Evolutionary conservation across 2,888 invertebrate genomes (phyloP), one percentile per base, ranked within the genome.

Genomic region (Oscheius myriophilus): DNA sequence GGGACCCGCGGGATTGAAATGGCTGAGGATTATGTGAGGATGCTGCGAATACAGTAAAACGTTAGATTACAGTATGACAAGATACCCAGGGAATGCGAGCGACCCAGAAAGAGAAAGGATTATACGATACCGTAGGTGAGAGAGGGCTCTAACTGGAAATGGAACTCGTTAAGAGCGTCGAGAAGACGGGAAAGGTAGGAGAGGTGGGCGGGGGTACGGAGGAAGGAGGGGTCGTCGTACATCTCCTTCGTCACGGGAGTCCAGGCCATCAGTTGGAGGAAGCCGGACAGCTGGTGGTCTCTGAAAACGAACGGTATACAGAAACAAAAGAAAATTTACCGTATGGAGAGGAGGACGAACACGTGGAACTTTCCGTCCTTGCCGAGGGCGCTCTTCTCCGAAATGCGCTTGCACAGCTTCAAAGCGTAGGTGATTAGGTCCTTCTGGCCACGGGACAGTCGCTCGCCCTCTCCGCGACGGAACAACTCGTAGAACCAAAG

Each of bases 311-410:
- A 57, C 21, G 49, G 49, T 49, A 18, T n/a, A 9, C 11, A 6
- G 49, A 6, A 9, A 49, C 4, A 49, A 6, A 6, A 6, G 49
- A 9, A 49, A 2, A 6, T 6, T n/a, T 18, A 95, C 95, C 95
- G 92, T 81, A 94, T 91, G 85, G 94, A 93, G 42, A 97, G 91
- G 87, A 96, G 96, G 80, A 96, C 92, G 86, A 97, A 95, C 46
- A 96, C 90, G 88, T 97, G 96, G 87, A 98, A 96, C 88, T 96
- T 95, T 59, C 96, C 96, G 89, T 98, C 97, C 88, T 97, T 97
- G 64, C 97, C 98, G 25, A 95, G 90, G n/a, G 92, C 89, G 83
- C 91, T 91, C 65, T 93, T 93, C 0, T 92, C 92, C 58, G 68
- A 68, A 14, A 68, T 68, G 26, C 41, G 39, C 46, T 55, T 92